Evolutionary conservation across 92 coral and sea anemone genomes (phyloP), one percentile per base, ranked within the genome.

Genomic region (Porites divaricata): DNA sequence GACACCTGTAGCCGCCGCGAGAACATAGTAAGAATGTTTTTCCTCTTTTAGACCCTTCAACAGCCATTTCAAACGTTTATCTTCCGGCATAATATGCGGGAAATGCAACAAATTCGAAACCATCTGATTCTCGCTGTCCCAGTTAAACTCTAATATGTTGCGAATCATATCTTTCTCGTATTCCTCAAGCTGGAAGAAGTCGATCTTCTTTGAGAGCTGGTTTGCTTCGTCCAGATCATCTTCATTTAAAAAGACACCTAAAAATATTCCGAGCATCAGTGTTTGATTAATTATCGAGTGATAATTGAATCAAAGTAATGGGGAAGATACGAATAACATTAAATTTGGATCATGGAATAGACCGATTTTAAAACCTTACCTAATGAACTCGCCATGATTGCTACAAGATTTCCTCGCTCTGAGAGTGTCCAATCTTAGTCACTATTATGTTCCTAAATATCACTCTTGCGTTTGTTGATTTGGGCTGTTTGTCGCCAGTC

Each of bases 1-100:
- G n/a, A 97, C 87, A 20, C 99, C 99, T 52, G 96, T 92, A 53
- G 99, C 95, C 7, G 99, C 99, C 1, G 99, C 99, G 11, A 97
- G 87, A 86, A 89, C 84, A 69, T 97, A 97, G 81, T 97, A 97
- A 25, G 91, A 91, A 56, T 87, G 92, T 67, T 97, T 91, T 77
- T 92, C 93, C 84, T 97, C 99, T 61, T 82, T 90, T 59, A 97
- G 86, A 21, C 98, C 99, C 56, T 93, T 93, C 70, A 97, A 81
- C 51, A 97, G 85, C 80, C 93, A 92, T 85, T 89, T 89, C 57
- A 93, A 65, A 67, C 98, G 92, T 74, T 91, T 78, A 58, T 97
- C 99, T 69, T 88, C 88, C 15, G 98, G 94, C 63, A 97, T 93
- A 50, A 97, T 79, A 63, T 87, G 98, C 16, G 99, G 99, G 21